phyloP scores from a whole-genome alignment of 1,140 invertebrate genomes.

The Drosophila lacteicornis region DNA sequence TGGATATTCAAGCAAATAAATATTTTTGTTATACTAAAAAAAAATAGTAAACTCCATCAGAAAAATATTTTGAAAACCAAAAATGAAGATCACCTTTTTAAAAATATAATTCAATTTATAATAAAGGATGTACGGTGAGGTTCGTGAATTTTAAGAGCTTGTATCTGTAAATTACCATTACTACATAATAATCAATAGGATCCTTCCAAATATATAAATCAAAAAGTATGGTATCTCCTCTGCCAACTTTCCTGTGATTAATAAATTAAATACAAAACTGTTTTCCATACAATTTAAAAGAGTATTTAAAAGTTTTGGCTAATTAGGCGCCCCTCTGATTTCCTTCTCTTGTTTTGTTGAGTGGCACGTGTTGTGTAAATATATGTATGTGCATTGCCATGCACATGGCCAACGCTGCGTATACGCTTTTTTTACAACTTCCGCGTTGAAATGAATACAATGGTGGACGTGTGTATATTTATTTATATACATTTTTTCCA shows the following conservation, averaged over 20 bases:
- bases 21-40: neutral
- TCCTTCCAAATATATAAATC: no score
- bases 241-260: neutral
- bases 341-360: conserved; percentile 26
- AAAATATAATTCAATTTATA: neutral
- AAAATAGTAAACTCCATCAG: neutral
- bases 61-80: neutral
- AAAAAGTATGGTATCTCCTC: no score
- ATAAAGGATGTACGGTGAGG: neutral
- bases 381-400: conserved; percentile 1
- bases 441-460: conserved; percentile 44
- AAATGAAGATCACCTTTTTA: neutral
- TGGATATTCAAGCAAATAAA: no score
- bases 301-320: conserved; percentile 3
- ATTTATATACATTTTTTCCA: conserved; percentile 61
- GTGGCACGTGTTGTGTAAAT: conserved; percentile 33
- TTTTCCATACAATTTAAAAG: neutral
- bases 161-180: no score
- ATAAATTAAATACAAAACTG: neutral
- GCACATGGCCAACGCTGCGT: conserved; percentile 39
- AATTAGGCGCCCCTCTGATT: neutral
- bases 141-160: no score
- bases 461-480: conserved; percentile 4
- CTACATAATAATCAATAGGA: no score
- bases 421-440: conserved; percentile 73